A percentile compares a stretch with the other conserved stretches of the same genome.
Evolutionary conservation across 2,888 invertebrate genomes (phyloP).

Genomic region (Scaptomyza flava): DNA sequence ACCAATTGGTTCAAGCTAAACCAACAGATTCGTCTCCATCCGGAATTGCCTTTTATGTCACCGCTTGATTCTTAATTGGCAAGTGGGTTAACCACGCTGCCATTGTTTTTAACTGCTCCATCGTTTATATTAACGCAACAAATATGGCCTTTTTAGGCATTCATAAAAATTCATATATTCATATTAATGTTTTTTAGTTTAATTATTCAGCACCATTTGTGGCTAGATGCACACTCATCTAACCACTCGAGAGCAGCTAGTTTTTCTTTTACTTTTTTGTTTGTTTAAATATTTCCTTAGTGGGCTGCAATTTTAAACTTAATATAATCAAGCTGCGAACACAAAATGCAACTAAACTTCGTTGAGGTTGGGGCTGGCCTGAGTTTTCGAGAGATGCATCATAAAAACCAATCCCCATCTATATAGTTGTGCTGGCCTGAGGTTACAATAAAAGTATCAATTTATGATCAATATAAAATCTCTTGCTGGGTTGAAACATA

Average conservation of each 20-base stretch:
- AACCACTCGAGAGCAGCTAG: constrained; percentile 48
- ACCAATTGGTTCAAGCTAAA: constrained; percentile 42
- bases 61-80: constrained; percentile 29
- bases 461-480: no score
- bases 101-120: constrained; percentile 37
- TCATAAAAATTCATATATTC: constrained; percentile 47
- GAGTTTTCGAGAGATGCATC: not conserved
- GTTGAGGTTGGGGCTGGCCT: constrained; percentile 19
- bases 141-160: constrained; percentile 58
- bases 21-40: constrained; percentile 41
- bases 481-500: no score
- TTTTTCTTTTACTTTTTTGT: constrained; percentile 41
- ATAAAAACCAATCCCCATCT: not conserved
- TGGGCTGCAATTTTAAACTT: constrained; percentile 41
- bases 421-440: no score
- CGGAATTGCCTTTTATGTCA: constrained; percentile 45
- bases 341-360: constrained; percentile 8
- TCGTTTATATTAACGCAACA: constrained; percentile 26
- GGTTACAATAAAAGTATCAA: no score
- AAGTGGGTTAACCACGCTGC: constrained; percentile 67
- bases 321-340: constrained; percentile 31
- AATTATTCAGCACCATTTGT: constrained; percentile 56
- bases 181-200: constrained; percentile 48
- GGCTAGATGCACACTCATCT: constrained; percentile 32
- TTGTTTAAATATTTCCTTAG: constrained; percentile 48